A percentile compares a stretch with the other conserved stretches of the same genome.
Conservation (phyloP, 2,113 vertebrate genomes). For the human region GRCh38 chr2:232005501-232006000, state of each 20-base stretch:
- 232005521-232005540: neutral
- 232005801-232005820: neutral
- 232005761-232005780: neutral
- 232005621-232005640: neutral
- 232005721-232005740: neutral
- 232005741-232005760: neutral
- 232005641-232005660: neutral
- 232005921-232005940: too few relatives aligned
- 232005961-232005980: too few relatives aligned
- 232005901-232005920: too few relatives aligned
- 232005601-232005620: neutral
- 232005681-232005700: neutral
- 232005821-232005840: neutral
- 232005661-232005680: neutral
- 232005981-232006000: too few relatives aligned
- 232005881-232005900: neutral
- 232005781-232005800: constrained; percentile 11
- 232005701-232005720: constrained; percentile 15
- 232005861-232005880: neutral
- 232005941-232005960: too few relatives aligned
- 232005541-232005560: neutral
- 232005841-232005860: neutral
- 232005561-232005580: neutral
- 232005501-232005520: neutral
- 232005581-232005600: neutral